Evolutionary conservation across 1,140 invertebrate species (phyloP).

Genomic region (Drosophila virilis): DNA sequence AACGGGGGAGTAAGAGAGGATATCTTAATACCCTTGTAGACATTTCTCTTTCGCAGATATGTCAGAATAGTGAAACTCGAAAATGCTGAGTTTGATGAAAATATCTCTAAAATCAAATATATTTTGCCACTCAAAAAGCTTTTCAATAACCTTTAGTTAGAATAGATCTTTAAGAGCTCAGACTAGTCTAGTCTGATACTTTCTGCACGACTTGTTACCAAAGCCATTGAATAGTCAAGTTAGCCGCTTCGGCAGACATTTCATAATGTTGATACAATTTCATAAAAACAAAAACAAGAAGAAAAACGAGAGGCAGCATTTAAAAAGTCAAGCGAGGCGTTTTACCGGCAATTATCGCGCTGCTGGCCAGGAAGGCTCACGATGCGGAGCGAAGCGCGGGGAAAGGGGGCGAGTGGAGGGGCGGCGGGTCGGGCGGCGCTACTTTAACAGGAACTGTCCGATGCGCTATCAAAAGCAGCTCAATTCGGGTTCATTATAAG

Average conservation of each 20-base stretch:
- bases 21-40: too few species aligned
- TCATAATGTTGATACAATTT: slow-evolving; percentile 39
- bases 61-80: too few species aligned
- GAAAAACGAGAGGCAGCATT: slow-evolving; percentile 63
- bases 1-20: not conserved
- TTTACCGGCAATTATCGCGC: slow-evolving; percentile 81
- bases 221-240: not conserved
- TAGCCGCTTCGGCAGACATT: not conserved
- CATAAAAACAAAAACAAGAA: slow-evolving; percentile 40
- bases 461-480: slow-evolving; percentile 42
- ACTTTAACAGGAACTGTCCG: slow-evolving; percentile 10
- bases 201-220: not conserved
- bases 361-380: slow-evolving; percentile 21
- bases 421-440: not conserved
- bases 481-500: slow-evolving; percentile 68
- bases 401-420: not conserved
- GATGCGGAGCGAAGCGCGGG: not conserved
- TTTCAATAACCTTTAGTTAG: too few species aligned
- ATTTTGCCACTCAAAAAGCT: too few species aligned
- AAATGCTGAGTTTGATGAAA: too few species aligned
- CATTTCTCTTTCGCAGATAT: too few species aligned
- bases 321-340: slow-evolving; percentile 81
- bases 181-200: not conserved
- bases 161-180: too few species aligned
- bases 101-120: too few species aligned